Evolutionary conservation across 2,113 vertebrate species (phyloP).

Genomic region (Aspiorhynchus laticeps): DNA sequence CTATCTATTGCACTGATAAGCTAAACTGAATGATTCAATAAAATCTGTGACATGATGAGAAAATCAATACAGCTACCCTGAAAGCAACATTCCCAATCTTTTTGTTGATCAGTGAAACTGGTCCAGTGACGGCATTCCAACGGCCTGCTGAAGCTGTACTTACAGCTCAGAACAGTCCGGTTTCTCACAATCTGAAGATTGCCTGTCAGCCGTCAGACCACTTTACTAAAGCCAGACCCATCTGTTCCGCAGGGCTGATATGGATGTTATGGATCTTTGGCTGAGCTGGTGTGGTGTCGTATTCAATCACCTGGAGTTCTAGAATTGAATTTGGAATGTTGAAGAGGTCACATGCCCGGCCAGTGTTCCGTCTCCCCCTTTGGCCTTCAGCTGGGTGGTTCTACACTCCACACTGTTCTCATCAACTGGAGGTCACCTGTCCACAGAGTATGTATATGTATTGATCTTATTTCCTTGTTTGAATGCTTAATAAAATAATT

Average conservation of each 20-base stretch:
- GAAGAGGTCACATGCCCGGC: conserved; percentile 24
- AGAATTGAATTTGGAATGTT: conserved; percentile 24
- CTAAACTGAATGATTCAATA: neutral
- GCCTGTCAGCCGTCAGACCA: conserved; percentile 9
- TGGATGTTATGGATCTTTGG: conserved; percentile 43
- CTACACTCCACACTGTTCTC: conserved; percentile 1
- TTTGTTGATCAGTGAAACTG: conserved; percentile 10
- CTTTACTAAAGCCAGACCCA: conserved; percentile 19
- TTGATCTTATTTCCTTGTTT: conserved; percentile 18
- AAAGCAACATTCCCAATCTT: neutral
- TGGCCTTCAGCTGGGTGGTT: conserved; percentile 18
- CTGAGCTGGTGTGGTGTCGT: conserved; percentile 32
- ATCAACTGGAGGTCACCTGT: conserved; percentile 10
- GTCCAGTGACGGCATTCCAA: neutral
- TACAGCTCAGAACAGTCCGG: neutral
- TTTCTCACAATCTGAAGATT: conserved; percentile 26
- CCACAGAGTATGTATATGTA: neutral
- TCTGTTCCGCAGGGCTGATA: conserved; percentile 16
- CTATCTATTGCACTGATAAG: neutral
- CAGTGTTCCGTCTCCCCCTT: neutral
- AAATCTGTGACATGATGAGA: neutral
- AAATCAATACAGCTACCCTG: conserved; percentile 9
- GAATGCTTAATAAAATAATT: neutral
- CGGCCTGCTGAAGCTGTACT: neutral
- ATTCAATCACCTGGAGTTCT: conserved; percentile 19